Evolutionary conservation across 2,113 vertebrate genomes (phyloP).

Genomic region (Platichthys stellatus): DNA sequence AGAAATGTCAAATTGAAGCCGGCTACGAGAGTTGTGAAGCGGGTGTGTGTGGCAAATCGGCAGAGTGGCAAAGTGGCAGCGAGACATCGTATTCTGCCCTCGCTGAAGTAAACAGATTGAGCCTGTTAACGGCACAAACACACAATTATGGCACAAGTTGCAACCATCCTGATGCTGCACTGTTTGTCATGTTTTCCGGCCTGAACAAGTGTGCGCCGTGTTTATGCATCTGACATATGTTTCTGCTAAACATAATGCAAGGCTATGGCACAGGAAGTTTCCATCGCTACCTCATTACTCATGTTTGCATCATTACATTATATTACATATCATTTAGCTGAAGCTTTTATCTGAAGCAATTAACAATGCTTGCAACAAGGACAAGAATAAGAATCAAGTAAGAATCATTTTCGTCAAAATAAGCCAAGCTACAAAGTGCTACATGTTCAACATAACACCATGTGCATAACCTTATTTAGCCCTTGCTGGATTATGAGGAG

Average conservation of each 20-base stretch:
- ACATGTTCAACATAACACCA: conserved; percentile 41
- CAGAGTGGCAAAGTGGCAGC: conserved; percentile 1
- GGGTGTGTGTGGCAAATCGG: conserved; percentile 6
- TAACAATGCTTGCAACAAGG: too few relatives aligned
- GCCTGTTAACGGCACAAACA: conserved; percentile 3
- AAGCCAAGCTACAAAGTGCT: too few relatives aligned
- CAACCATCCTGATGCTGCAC: background rate
- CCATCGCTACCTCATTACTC: conserved; percentile 50
- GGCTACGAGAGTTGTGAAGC: background rate
- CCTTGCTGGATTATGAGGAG: conserved; percentile 18
- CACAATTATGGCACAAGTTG: background rate
- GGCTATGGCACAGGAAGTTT: conserved; percentile 48
- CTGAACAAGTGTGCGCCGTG: background rate
- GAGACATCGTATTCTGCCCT: background rate
- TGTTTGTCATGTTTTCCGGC: conserved; percentile 9
- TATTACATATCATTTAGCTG: too few relatives aligned
- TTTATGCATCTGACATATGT: conserved; percentile 6
- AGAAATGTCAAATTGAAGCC: conserved; percentile 14
- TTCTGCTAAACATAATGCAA: conserved; percentile 3
- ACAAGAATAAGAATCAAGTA: too few relatives aligned
- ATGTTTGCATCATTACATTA: conserved; percentile 40
- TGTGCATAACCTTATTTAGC: conserved; percentile 32
- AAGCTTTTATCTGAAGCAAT: too few relatives aligned
- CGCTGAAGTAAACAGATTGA: conserved; percentile 21
- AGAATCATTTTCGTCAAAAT: too few relatives aligned